Conservation (phyloP, 92 coral and sea anemone genomes). For the Zoanthus sociatus region DNA sequence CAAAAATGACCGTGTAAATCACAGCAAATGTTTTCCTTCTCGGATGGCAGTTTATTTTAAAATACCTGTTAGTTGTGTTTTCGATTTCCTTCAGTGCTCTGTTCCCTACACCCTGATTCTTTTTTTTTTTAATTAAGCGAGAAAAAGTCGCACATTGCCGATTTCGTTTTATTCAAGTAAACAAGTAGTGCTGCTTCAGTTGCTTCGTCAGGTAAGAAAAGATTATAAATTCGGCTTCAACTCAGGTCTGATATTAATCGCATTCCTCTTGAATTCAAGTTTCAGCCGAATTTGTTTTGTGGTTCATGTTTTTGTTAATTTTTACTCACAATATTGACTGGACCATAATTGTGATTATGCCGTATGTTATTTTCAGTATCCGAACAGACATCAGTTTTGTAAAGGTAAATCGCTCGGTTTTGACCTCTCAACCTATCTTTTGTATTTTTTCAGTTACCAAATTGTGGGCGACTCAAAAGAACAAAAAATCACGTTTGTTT, state of each 20-base stretch:
- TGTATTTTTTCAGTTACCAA: conserved; percentile 8
- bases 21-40: conserved; percentile 10
- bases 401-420: background rate
- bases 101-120: background rate
- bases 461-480: conserved; percentile 10
- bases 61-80: background rate
- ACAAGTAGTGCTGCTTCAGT: background rate
- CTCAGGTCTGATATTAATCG: background rate
- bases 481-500: conserved; percentile 39
- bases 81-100: background rate
- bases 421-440: conserved; percentile 39
- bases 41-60: conserved; percentile 1
- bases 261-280: background rate
- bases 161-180: background rate
- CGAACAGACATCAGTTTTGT: background rate
- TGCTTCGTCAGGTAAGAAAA: background rate
- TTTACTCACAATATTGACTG: conserved; percentile 7
- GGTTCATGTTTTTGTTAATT: background rate
- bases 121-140: background rate
- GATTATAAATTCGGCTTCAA: background rate
- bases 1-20: conserved; percentile 11
- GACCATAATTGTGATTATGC: background rate
- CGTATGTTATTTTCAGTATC: background rate
- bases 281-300: conserved; percentile 3
- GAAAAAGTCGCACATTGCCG: background rate